These are phyloP conservation scores for Lonchura striata DNA, from an alignment of 2,113 vertebrate species.

Conservation along the genomic window DNA sequence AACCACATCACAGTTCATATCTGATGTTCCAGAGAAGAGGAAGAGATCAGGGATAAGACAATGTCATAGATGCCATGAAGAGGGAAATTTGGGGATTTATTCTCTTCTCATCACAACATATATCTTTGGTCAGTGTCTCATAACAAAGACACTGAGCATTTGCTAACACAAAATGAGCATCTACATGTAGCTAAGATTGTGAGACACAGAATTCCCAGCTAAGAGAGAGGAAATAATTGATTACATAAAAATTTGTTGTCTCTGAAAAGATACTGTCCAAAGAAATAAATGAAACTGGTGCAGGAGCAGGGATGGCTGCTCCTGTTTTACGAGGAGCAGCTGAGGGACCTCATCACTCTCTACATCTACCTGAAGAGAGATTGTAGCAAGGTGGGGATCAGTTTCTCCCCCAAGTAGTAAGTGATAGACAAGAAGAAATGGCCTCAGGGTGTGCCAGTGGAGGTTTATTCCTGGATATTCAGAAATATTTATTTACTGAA, in stretches of 20 bases:
- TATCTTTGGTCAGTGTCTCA: not conserved
- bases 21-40: not conserved
- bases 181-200: not conserved
- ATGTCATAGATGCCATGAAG: not conserved
- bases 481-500: not conserved
- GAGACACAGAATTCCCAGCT: not conserved
- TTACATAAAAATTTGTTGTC: not conserved
- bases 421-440: not conserved
- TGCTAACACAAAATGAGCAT: not conserved
- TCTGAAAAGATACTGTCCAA: not conserved
- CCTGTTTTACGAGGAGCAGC: rapidly evolving
- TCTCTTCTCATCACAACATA: not conserved
- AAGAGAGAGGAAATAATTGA: not conserved
- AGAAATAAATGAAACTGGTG: not conserved
- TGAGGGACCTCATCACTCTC: not conserved
- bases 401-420: not conserved
- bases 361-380: not conserved
- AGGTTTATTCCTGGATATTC: not conserved
- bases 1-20: not conserved
- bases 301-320: not conserved
- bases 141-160: too few species aligned
- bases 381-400: not conserved
- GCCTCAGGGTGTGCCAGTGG: not conserved
- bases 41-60: not conserved
- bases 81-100: not conserved